Percentiles rank a stretch among this genome's conserved stretches.
Evolutionary conservation across 2,888 invertebrate genomes (phyloP).

Genomic region (Parnassius mnemosyne): DNA sequence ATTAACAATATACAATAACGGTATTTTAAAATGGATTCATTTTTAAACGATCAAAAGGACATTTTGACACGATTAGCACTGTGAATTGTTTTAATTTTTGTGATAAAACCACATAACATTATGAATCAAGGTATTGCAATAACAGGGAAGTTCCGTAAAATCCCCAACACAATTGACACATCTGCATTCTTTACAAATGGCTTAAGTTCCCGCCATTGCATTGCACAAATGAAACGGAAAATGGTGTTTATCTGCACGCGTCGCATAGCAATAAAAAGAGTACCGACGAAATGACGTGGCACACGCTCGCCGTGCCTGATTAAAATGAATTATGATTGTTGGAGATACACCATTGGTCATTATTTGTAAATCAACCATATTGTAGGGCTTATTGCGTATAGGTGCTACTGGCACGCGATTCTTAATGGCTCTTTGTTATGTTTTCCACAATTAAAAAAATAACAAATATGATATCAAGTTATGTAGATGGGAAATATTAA

Average conservation of each 20-base stretch:
- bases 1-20: no score
- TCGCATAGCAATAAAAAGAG: conserved; percentile 42
- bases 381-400: conserved; percentile 47
- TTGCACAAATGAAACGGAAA: conserved; percentile 54
- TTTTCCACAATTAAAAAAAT: conserved; percentile 10
- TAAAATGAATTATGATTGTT: conserved; percentile 64
- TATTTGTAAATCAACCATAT: conserved; percentile 72
- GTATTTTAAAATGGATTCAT: no score
- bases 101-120: conserved; percentile 43
- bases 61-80: no score
- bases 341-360: conserved; percentile 59
- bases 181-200: conserved; percentile 35
- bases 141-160: conserved; percentile 48
- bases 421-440: conserved; percentile 15
- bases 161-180: conserved; percentile 49
- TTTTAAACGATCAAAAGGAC: no score
- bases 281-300: conserved; percentile 41
- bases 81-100: conserved; percentile 13
- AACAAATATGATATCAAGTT: no score
- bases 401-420: conserved; percentile 40
- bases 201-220: conserved; percentile 39
- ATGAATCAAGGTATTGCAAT: conserved; percentile 33
- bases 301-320: conserved; percentile 50
- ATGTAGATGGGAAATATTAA: no score
- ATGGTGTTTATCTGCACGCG: conserved; percentile 64